These are phyloP conservation scores for Selenia dentaria DNA, from an alignment of 2,888 invertebrate genomes.

Conservation along the genomic window DNA sequence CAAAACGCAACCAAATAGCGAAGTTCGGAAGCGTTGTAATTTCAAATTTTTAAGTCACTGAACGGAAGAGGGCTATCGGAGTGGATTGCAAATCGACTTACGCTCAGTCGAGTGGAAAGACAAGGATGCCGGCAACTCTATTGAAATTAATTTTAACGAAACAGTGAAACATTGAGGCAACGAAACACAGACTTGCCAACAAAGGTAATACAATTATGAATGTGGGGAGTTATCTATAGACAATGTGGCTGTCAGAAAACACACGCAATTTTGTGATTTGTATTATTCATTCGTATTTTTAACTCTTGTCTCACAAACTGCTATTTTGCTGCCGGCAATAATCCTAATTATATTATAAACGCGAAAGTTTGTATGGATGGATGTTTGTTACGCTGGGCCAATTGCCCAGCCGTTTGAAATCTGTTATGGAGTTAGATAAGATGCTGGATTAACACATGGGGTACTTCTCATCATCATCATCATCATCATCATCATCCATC, in stretches of 20 bases:
- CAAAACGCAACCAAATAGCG: constrained; percentile 4
- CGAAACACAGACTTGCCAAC: constrained; percentile 34
- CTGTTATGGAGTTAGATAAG: no score
- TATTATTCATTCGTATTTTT: no score
- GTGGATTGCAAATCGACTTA: constrained; percentile 73
- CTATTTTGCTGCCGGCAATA: no score
- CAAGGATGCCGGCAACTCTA: constrained; percentile 61
- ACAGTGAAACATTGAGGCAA: constrained; percentile 30
- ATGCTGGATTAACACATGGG: no score
- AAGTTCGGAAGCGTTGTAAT: constrained; percentile 54
- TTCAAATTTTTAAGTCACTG: constrained; percentile 70
- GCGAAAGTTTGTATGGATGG: no score
- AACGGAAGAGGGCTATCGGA: constrained; percentile 65
- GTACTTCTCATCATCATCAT: no score
- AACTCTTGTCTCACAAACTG: no score
- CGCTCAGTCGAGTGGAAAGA: constrained; percentile 68
- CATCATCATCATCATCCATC: no score
- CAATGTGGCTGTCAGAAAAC: constrained; percentile 6
- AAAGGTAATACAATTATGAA: constrained; percentile 38
- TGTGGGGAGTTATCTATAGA: constrained; percentile 35
- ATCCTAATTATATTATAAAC: no score
- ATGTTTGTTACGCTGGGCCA: no score
- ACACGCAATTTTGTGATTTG: no score
- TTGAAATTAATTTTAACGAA: constrained; percentile 72
- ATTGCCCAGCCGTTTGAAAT: no score